Percentiles rank a stretch among this genome's conserved stretches.
Evolutionary conservation across 2,888 invertebrate species (phyloP).

Genomic region (Cantharis rustica): DNA sequence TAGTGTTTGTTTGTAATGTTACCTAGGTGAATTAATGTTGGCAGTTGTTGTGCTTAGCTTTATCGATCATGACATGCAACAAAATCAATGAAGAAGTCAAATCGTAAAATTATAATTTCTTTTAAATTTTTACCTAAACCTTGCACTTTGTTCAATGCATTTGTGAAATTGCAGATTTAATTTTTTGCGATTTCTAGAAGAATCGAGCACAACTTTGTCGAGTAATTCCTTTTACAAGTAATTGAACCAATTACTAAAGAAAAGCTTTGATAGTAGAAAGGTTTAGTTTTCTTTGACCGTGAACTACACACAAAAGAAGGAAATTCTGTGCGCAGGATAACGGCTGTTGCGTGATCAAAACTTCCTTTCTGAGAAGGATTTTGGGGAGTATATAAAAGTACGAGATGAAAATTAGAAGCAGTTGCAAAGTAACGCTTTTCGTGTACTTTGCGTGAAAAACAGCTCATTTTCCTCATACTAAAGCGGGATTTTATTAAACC

Average conservation of each 20-base stretch:
- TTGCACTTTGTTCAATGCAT: neutral
- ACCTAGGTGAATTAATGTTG: neutral
- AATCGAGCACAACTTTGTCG: neutral
- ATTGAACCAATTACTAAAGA: conserved; percentile 1
- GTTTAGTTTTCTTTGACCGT: conserved; percentile 6
- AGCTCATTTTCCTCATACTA: neutral
- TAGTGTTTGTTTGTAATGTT: neutral
- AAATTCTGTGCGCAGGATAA: conserved; percentile 4
- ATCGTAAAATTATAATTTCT: neutral
- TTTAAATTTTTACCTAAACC: neutral
- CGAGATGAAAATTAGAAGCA: conserved; percentile 15
- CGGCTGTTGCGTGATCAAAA: conserved; percentile 1
- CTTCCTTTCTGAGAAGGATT: conserved; percentile 10
- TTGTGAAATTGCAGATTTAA: neutral
- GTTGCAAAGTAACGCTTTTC: conserved; percentile 5
- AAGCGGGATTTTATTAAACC: neutral
- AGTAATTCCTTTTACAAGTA: neutral
- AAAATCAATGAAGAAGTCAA: neutral
- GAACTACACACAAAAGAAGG: conserved; percentile 9
- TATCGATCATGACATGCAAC: neutral
- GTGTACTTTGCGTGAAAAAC: neutral
- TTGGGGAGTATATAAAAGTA: conserved; percentile 20
- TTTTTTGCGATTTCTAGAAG: neutral
- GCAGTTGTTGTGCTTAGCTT: neutral
- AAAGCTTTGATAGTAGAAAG: neutral